These are phyloP conservation scores for Catalaphyllia jardinei DNA, from an alignment of 64 coral and sea anemone species.

Conservation along the genomic window DNA sequence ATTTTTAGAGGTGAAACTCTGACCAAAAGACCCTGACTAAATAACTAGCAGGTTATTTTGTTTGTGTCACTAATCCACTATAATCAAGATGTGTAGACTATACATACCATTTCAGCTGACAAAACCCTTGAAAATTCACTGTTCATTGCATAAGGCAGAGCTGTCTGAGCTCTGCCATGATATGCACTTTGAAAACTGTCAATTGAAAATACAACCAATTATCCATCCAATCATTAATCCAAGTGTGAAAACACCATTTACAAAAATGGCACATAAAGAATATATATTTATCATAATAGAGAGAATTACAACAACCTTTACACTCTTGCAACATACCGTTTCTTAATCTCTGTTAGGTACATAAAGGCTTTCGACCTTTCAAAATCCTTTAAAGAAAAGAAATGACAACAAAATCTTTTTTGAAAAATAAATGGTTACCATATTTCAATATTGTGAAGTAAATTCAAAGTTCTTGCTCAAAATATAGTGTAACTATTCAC, in stretches of 20 bases:
- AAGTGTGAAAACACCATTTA: background rate
- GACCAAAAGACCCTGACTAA: too few species aligned
- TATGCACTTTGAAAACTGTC: slow-evolving; percentile 92
- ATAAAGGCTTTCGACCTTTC: slow-evolving; percentile 95
- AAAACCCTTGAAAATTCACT: slow-evolving; percentile 98
- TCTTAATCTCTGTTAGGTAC: slow-evolving; percentile 96
- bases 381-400: slow-evolving; percentile 79
- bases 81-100: background rate
- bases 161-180: slow-evolving; percentile 91
- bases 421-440: background rate
- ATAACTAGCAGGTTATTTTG: too few species aligned
- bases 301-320: background rate
- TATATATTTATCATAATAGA: background rate
- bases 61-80: too few species aligned
- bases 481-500: too few species aligned
- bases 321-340: slow-evolving; percentile 63
- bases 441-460: too few species aligned
- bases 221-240: background rate
- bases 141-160: slow-evolving; percentile 98
- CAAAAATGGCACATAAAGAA: background rate
- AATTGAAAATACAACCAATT: background rate
- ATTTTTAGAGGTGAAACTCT: too few species aligned
- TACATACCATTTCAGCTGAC: slow-evolving; percentile 93
- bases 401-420: background rate
- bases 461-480: too few species aligned